phyloP scores from a whole-genome alignment of 1,140 invertebrate genomes.

The Cepaea nemoralis region DNA sequence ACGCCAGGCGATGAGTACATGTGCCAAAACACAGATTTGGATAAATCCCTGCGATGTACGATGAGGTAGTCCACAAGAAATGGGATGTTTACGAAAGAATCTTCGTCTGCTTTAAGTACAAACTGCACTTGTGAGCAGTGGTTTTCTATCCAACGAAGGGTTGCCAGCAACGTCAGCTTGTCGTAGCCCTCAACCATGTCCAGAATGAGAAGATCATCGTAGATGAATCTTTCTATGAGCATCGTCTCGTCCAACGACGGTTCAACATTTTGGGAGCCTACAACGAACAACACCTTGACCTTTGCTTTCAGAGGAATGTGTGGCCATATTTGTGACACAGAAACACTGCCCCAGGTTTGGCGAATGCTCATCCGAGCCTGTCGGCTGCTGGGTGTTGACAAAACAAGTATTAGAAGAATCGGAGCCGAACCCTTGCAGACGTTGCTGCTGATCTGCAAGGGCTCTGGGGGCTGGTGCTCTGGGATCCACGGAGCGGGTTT shows the following conservation, averaged over 20 bases:
- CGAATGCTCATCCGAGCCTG: constrained; percentile 34
- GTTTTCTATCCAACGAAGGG: constrained; percentile 83
- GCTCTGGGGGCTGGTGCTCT: not conserved
- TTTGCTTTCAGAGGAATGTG: not conserved
- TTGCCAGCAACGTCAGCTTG: constrained; percentile 88
- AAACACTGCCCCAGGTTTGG: constrained; percentile 47
- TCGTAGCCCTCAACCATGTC: constrained; percentile 84
- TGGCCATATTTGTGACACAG: constrained; percentile 36
- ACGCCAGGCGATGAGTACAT: constrained; percentile 46
- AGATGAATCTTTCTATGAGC: constrained; percentile 75
- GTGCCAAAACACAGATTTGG: constrained; percentile 34
- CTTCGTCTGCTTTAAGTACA: constrained; percentile 75
- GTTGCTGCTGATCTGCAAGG: not conserved
- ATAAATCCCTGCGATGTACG: constrained; percentile 24
- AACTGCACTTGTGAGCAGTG: constrained; percentile 75
- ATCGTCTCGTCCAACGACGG: constrained; percentile 63
- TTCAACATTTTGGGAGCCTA: constrained; percentile 43
- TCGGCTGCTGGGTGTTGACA: constrained; percentile 5
- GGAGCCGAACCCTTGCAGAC: constrained; percentile 4
- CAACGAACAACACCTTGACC: constrained; percentile 48
- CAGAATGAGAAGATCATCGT: constrained; percentile 83
- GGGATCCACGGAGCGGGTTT: constrained; percentile 3
- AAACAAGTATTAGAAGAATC: constrained; percentile 3
- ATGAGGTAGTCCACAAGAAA: constrained; percentile 47
- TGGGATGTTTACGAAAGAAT: constrained; percentile 73